These are phyloP conservation scores for Tapirus indicus DNA, from an alignment of 2,797 vertebrate species.

Conservation along the genomic window DNA sequence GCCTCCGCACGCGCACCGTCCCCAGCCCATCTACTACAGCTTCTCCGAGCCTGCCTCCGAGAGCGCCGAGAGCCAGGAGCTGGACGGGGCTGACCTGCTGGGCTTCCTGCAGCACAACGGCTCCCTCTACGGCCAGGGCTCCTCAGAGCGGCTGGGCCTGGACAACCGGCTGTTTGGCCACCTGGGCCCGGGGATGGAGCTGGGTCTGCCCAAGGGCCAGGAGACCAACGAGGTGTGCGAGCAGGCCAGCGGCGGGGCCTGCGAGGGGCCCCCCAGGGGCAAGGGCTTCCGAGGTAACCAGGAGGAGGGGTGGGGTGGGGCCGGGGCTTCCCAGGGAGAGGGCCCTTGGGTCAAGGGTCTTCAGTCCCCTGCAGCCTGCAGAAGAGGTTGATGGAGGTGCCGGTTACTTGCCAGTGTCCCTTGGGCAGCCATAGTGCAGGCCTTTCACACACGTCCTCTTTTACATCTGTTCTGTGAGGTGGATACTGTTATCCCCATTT, in stretches of 20 bases:
- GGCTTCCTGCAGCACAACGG: slow-evolving; percentile 89
- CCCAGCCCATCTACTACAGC: slow-evolving; percentile 92
- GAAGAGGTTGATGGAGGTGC: fast-evolving
- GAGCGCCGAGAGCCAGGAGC: slow-evolving; percentile 88
- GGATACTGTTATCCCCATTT: neutral
- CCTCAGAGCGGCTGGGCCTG: slow-evolving; percentile 85
- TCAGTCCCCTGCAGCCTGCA: neutral
- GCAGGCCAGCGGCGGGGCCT: slow-evolving; percentile 90
- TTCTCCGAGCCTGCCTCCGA: slow-evolving; percentile 89
- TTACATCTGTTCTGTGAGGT: fast-evolving
- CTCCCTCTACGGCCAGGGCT: slow-evolving; percentile 88
- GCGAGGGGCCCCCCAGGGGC: slow-evolving; percentile 89
- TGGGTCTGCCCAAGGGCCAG: slow-evolving; percentile 89
- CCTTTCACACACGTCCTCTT: fast-evolving
- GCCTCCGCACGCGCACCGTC: slow-evolving; percentile 90
- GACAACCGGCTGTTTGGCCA: slow-evolving; percentile 86
- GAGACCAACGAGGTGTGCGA: slow-evolving; percentile 98
- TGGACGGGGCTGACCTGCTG: slow-evolving; percentile 78
- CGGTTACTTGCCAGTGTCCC: fast-evolving
- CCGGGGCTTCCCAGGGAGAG: neutral
- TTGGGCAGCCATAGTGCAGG: fast-evolving
- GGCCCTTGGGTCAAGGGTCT: neutral
- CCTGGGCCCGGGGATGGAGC: slow-evolving; percentile 81
- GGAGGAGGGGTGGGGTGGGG: neutral
- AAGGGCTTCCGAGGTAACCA: slow-evolving; percentile 91